Conservation (phyloP, 2,113 vertebrate species). For the Crotalus horridus region DNA sequence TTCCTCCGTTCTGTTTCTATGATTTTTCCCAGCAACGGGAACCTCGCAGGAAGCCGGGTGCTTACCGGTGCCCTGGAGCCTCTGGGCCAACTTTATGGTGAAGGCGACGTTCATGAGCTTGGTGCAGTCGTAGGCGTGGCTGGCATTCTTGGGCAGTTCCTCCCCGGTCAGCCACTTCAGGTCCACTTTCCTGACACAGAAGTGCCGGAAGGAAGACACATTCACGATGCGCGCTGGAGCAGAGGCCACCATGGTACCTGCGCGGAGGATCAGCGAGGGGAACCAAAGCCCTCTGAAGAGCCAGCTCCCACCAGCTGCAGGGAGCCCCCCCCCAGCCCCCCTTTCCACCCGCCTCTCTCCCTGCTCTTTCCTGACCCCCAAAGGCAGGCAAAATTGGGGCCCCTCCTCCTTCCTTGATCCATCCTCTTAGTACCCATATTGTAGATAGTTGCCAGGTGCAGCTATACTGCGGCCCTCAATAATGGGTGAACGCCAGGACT, state of each 20-base stretch:
- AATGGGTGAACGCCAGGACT: neutral
- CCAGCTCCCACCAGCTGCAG: neutral
- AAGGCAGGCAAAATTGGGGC: neutral
- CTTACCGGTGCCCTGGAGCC: constrained; percentile 78
- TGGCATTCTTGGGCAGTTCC: accelerated
- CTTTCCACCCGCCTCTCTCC: neutral
- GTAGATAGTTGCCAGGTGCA: neutral
- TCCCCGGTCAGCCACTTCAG: constrained; percentile 70
- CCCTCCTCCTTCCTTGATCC: neutral
- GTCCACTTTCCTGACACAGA: constrained; percentile 60
- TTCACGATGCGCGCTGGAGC: constrained; percentile 76
- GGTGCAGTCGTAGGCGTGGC: constrained; percentile 70
- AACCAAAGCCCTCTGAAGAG: neutral
- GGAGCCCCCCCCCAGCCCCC: neutral
- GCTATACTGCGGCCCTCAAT: neutral
- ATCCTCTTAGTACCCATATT: neutral
- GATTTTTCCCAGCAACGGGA: neutral
- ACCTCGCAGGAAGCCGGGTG: neutral
- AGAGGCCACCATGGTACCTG: constrained; percentile 77
- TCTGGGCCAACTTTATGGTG: constrained; percentile 75
- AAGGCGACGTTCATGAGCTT: constrained; percentile 86
- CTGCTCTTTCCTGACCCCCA: neutral
- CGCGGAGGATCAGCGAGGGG: accelerated
- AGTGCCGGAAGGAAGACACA: constrained; percentile 75
- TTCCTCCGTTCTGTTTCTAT: neutral